These are phyloP conservation scores for Hemiscyllium ocellatum DNA, from an alignment of 2,113 vertebrate species.

Conservation along the genomic window DNA sequence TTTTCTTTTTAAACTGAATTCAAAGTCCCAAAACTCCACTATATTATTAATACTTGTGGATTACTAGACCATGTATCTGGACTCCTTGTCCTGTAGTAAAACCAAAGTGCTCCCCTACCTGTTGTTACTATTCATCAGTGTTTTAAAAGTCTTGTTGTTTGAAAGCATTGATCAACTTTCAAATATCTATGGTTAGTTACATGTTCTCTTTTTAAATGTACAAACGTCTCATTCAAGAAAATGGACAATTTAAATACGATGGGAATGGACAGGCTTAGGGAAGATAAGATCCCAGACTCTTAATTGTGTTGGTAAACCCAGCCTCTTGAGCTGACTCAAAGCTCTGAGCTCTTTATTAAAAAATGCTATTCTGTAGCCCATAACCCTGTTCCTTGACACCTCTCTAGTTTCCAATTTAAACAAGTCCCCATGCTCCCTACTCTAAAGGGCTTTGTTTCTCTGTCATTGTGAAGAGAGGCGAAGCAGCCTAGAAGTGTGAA, in stretches of 20 bases:
- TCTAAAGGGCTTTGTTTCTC: constrained; percentile 92
- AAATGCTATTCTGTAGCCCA: constrained; percentile 81
- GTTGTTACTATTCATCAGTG: not conserved
- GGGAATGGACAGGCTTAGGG: constrained; percentile 11
- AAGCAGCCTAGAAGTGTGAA: constrained; percentile 81
- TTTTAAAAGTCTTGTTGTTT: not conserved
- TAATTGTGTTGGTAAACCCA: constrained; percentile 79
- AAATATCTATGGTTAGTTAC: not conserved
- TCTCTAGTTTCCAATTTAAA: constrained; percentile 87
- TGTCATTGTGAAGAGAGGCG: constrained; percentile 74
- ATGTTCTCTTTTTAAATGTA: not conserved
- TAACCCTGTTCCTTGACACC: constrained; percentile 86
- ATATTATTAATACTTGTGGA: not conserved
- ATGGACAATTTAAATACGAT: not conserved
- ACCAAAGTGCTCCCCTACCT: not conserved
- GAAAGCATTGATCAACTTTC: not conserved
- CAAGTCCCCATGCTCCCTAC: constrained; percentile 74
- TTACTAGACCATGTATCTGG: not conserved
- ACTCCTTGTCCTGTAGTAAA: not conserved
- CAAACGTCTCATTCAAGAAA: not conserved
- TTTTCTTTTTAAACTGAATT: not conserved
- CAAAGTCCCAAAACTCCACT: not conserved
- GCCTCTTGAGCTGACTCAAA: constrained; percentile 66
- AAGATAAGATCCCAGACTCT: constrained; percentile 59
- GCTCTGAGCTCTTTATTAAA: constrained; percentile 97